Evolutionary conservation across 2,797 vertebrate species (phyloP).

Genomic region (Sternotherus odoratus): DNA sequence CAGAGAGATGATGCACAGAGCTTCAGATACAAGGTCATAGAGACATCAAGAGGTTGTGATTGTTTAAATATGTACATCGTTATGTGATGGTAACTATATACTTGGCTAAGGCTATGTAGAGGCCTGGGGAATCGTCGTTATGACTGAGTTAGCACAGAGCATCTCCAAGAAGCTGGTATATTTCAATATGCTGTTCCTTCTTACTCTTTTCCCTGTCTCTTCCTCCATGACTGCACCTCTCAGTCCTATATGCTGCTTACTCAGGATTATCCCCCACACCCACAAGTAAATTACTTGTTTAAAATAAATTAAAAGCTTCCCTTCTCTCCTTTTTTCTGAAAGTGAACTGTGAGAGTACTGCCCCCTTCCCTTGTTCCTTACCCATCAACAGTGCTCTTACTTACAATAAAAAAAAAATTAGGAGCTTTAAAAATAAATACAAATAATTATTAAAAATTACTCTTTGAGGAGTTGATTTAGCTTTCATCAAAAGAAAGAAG

Average conservation of each 20-base stretch:
- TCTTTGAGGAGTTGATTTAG: background rate
- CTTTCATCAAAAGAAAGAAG: background rate
- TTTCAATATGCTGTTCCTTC: background rate
- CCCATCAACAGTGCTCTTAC: background rate
- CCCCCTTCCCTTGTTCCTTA: background rate
- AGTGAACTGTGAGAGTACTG: background rate
- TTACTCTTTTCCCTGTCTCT: background rate
- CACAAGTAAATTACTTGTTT: background rate
- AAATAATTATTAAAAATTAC: background rate
- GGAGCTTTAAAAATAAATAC: background rate
- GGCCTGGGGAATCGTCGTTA: background rate
- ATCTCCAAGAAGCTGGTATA: background rate
- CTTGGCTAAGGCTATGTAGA: background rate
- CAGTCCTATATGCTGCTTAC: background rate
- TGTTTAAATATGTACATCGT: background rate
- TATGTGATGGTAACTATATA: background rate
- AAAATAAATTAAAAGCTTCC: background rate
- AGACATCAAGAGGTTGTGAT: background rate
- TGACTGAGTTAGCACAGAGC: accelerated
- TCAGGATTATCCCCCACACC: background rate
- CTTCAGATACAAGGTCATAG: background rate
- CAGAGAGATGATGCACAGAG: background rate
- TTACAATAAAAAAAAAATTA: background rate
- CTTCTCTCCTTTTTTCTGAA: background rate
- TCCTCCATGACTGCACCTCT: background rate